A percentile compares a stretch with the other conserved stretches of the same genome.
Evolutionary conservation across 2,888 invertebrate genomes (phyloP).

Genomic region (Heterodera filipjevi): DNA sequence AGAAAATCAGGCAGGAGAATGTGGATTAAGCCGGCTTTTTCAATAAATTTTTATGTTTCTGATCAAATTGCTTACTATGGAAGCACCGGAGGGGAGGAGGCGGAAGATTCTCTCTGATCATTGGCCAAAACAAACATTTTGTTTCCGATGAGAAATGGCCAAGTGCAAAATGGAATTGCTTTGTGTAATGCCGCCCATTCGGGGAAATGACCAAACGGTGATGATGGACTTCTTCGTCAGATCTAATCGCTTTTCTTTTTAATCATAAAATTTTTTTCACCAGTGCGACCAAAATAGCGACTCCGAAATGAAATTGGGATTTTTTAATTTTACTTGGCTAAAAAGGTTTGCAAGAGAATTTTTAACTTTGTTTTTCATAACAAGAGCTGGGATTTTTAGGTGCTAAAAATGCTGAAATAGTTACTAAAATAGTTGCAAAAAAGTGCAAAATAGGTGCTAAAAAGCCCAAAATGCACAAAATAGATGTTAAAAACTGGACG

Average conservation of each 20-base stretch:
- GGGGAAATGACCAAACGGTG: background rate
- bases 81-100: background rate
- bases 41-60: background rate
- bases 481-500: too few species aligned
- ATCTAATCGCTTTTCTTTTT: background rate
- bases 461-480: too few species aligned
- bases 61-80: background rate
- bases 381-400: too few species aligned
- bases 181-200: background rate
- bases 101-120: background rate
- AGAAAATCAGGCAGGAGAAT: background rate
- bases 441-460: too few species aligned
- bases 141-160: conserved; percentile 9
- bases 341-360: too few species aligned
- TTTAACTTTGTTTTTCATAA: too few species aligned
- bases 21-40: background rate
- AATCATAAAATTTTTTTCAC: too few species aligned
- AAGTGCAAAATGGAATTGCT: conserved; percentile 2
- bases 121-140: background rate
- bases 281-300: too few species aligned
- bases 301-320: too few species aligned
- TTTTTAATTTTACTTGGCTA: too few species aligned
- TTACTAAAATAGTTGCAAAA: too few species aligned
- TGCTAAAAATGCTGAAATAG: too few species aligned
- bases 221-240: background rate